Conservation (phyloP, 2,888 invertebrate genomes). For the Branchinecta sandiegonensis region DNA sequence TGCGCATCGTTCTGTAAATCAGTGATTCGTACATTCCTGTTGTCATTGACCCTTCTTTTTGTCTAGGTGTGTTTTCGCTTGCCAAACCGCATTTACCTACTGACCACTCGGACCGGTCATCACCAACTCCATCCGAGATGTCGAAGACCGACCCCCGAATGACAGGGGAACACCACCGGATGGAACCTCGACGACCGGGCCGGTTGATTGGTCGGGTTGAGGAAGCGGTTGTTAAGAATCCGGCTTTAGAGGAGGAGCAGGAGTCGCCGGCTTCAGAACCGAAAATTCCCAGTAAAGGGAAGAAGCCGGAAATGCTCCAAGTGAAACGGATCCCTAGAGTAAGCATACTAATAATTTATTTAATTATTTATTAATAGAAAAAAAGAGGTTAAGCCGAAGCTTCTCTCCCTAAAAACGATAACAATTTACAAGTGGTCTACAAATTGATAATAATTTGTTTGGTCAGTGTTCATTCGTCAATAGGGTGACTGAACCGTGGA, state of each 20-base stretch:
- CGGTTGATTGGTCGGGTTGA: conserved; percentile 28
- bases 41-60: too few species aligned
- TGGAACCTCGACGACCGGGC: conserved; percentile 30
- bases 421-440: too few species aligned
- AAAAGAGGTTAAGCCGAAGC: too few species aligned
- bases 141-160: conserved; percentile 31
- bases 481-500: too few species aligned
- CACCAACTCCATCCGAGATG: conserved; percentile 31
- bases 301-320: conserved; percentile 9
- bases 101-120: conserved; percentile 26
- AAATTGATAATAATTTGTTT: too few species aligned
- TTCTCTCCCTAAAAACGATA: too few species aligned
- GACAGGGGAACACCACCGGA: conserved; percentile 31
- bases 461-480: too few species aligned
- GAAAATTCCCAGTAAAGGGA: neutral
- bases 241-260: neutral
- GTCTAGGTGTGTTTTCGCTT: neutral
- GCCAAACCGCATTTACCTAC: neutral
- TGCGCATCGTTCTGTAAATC: too few species aligned
- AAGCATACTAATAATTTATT: neutral
- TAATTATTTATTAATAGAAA: too few species aligned
- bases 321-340: conserved; percentile 12
- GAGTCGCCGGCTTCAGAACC: neutral
- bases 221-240: conserved; percentile 24
- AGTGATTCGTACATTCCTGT: too few species aligned